phyloP scores from a whole-genome alignment of 2,113 vertebrate species.

The Phaethornis superciliosus region DNA sequence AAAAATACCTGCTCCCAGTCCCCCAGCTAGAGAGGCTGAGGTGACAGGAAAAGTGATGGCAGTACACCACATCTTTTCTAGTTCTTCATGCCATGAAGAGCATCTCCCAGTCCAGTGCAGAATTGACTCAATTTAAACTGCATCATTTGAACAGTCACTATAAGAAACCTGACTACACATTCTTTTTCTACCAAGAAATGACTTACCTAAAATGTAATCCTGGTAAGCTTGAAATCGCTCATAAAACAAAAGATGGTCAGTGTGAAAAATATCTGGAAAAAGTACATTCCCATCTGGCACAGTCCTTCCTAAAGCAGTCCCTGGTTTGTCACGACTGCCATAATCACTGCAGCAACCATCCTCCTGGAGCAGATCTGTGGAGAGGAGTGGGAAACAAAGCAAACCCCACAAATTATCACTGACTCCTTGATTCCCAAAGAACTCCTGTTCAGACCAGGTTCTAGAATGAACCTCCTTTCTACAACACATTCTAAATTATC shows the following conservation, averaged over 20 bases:
- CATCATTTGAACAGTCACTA: background rate
- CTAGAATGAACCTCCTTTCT: background rate
- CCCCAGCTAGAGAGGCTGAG: background rate
- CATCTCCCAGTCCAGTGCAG: background rate
- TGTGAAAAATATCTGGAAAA: slow-evolving; percentile 88
- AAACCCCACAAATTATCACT: background rate
- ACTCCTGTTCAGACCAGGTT: background rate
- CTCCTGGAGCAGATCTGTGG: slow-evolving; percentile 69
- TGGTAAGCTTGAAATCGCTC: slow-evolving; percentile 93
- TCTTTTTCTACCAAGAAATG: background rate
- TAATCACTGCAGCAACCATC: slow-evolving; percentile 79
- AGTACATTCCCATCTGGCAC: slow-evolving; percentile 58
- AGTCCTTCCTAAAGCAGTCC: slow-evolving; percentile 74
- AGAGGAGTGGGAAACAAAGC: background rate
- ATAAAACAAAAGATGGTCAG: slow-evolving; percentile 87
- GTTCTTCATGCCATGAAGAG: accelerated
- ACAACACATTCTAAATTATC: no score
- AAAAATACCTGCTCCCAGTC: background rate
- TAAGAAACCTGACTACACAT: background rate
- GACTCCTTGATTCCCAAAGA: background rate
- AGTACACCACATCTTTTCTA: background rate
- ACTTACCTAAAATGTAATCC: slow-evolving; percentile 92
- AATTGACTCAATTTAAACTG: background rate
- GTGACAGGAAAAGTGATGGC: background rate
- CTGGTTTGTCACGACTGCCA: slow-evolving; percentile 62